phyloP scores from a whole-genome alignment of 2,113 vertebrate species.

The Ochotona curzoniae region DNA sequence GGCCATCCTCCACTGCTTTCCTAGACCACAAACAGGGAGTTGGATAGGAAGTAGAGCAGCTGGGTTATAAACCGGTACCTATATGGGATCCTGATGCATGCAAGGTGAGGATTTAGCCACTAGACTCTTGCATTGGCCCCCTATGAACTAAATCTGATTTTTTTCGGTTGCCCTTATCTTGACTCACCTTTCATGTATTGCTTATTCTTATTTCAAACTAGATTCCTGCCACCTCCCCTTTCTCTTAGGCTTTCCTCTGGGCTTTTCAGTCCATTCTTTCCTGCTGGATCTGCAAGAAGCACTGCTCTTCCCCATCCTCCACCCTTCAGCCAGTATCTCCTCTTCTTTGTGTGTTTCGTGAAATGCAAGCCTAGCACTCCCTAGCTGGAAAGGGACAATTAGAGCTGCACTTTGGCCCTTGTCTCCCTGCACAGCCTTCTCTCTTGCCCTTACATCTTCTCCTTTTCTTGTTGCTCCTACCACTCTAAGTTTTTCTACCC shows the following conservation, averaged over 20 bases:
- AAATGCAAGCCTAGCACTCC: neutral
- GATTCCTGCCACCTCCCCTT: neutral
- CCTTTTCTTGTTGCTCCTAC: neutral
- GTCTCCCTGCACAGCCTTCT: neutral
- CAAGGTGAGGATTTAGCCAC: too few species aligned
- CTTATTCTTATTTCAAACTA: neutral
- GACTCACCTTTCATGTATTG: neutral
- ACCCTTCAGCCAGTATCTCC: too few species aligned
- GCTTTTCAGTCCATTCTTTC: too few species aligned
- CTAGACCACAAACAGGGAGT: too few species aligned
- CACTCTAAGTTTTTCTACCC: neutral
- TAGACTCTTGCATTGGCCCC: too few species aligned
- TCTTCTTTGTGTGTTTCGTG: neutral
- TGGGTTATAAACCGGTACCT: too few species aligned
- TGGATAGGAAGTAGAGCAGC: too few species aligned
- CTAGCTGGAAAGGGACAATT: neutral
- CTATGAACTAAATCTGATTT: too few species aligned
- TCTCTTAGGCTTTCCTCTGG: rapidly evolving
- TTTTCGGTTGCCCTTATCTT: too few species aligned
- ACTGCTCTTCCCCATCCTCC: too few species aligned
- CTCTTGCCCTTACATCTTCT: neutral
- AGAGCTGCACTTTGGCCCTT: neutral
- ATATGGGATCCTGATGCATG: too few species aligned
- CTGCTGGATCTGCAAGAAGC: neutral
- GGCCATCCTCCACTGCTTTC: too few species aligned